Evolutionary conservation across 2,888 invertebrate genomes (phyloP).

Genomic region (Drosophila peninsularis): DNA sequence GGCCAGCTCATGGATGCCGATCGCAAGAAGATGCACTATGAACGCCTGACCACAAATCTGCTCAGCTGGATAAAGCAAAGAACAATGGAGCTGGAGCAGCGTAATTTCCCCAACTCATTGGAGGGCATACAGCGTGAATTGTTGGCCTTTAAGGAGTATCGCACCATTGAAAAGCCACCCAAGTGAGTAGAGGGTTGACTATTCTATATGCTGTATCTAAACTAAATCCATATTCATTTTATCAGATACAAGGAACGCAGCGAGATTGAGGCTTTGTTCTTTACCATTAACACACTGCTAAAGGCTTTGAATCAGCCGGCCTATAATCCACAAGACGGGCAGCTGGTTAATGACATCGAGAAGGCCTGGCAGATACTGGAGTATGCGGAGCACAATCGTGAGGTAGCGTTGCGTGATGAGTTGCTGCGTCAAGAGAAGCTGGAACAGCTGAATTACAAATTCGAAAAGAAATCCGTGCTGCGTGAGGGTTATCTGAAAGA

Average conservation of each 20-base stretch:
- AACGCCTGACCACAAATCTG: conserved; percentile 92
- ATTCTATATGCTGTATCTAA: not conserved
- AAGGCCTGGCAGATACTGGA: conserved; percentile 97
- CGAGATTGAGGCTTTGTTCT: conserved; percentile 98
- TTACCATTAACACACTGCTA: conserved; percentile 97
- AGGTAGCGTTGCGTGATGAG: conserved; percentile 96
- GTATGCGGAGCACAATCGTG: conserved; percentile 96
- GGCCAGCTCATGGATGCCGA: conserved; percentile 98
- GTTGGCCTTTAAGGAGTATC: conserved; percentile 95
- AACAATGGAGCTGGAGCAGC: conserved; percentile 91
- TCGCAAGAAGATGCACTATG: conserved; percentile 95
- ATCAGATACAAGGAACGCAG: conserved; percentile 97
- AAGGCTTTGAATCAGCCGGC: conserved; percentile 96
- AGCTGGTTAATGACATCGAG: conserved; percentile 97
- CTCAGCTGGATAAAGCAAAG: conserved; percentile 97
- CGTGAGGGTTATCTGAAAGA: conserved; percentile 98
- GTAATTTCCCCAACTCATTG: conserved; percentile 96
- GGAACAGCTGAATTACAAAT: conserved; percentile 97
- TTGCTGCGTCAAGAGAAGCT: conserved; percentile 95
- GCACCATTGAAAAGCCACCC: conserved; percentile 98
- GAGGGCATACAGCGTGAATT: conserved; percentile 97
- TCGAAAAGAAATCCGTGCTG: conserved; percentile 96
- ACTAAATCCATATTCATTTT: not conserved
- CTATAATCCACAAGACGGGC: conserved; percentile 94
- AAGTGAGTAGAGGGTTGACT: conserved; percentile 87